Percentiles rank a stretch among this genome's conserved stretches.
Conservation (phyloP, 2,113 vertebrate genomes). For the Hoplias malabaricus region DNA sequence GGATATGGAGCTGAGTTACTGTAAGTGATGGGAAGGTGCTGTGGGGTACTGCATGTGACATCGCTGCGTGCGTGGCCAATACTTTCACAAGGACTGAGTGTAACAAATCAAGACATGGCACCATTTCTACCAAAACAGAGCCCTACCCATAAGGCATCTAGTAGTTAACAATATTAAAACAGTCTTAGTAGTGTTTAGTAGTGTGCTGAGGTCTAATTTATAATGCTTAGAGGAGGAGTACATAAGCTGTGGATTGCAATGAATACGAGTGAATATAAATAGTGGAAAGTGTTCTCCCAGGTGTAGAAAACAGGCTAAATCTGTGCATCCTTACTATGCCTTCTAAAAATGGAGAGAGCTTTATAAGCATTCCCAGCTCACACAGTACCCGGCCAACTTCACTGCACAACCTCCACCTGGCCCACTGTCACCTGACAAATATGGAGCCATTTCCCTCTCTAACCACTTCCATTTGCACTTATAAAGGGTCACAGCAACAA, state of each 20-base stretch:
- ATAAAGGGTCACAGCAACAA: not conserved
- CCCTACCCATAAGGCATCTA: not conserved
- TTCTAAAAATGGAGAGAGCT: conserved; percentile 24
- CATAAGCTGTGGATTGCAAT: not conserved
- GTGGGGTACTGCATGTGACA: not conserved
- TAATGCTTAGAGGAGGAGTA: not conserved
- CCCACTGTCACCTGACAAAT: conserved; percentile 38
- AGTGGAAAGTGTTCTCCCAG: not conserved
- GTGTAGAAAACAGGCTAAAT: conserved; percentile 33
- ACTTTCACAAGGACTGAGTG: not conserved
- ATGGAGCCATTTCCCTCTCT: conserved; percentile 20
- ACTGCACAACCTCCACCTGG: conserved; percentile 34
- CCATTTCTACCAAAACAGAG: not conserved
- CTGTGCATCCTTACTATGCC: conserved; percentile 8
- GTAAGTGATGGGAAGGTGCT: not conserved
- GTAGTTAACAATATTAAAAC: not conserved
- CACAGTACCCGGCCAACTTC: conserved; percentile 23
- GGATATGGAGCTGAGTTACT: not conserved
- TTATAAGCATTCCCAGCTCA: conserved; percentile 18
- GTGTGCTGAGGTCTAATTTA: not conserved
- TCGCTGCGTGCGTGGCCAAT: not conserved
- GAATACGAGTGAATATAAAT: not conserved
- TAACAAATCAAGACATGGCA: not conserved
- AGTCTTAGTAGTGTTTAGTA: not conserved
- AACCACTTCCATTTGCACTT: conserved; percentile 26